Base-by-base conservation (phyloP, 2,113 vertebrate species). In the Hypanus sabinus region DNA sequence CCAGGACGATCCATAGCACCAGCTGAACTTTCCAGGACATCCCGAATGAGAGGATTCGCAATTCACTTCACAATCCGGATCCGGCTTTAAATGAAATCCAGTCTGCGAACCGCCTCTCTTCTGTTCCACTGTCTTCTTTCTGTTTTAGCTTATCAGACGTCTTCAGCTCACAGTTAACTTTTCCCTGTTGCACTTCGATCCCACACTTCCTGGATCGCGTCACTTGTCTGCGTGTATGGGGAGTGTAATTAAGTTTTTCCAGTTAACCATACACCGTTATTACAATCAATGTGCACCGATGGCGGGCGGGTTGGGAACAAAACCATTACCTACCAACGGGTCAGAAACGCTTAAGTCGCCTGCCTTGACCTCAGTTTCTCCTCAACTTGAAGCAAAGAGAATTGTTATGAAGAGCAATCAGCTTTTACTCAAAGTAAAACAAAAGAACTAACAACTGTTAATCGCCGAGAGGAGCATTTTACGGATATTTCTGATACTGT, bases 291-390 rank as follows among this genome's bases (percentile, higher is more conserved):
- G 14, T 65, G 8, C 3, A 65, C 9, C 9, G 62, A 1, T n/a
- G n/a, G n/a, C n/a, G n/a, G 7, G 2, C 11, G 70, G 5, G 20
- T 1, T 0, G 20, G 20, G 20, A 1, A 73, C 0, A 4, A 22
- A 73, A 20, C 65, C 18, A 18, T 73, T 22, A 20, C 70, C 16
- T 73, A 20, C 70, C 70, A 73, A 73, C 20, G 0, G 5, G 70
- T 73, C 22, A 73, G 65, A 68, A 10, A 68, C 5, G 1, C 2
- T 73, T 73, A 73, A 73, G 20, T 73, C 20, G 16, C 70, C 70
- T 73, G 5, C 18, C 20, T 73, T 73, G 16, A 20, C 18, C 70
- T 22, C 5, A 73, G 24, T 73, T 73, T 73, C 16, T 73, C 18
- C 5, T 73, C 20, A 73, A 22, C 70, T 0, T 68, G 18, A 71